Evolutionary conservation across 2,797 vertebrate species (phyloP).

Genomic region (Mergus octosetaceus): DNA sequence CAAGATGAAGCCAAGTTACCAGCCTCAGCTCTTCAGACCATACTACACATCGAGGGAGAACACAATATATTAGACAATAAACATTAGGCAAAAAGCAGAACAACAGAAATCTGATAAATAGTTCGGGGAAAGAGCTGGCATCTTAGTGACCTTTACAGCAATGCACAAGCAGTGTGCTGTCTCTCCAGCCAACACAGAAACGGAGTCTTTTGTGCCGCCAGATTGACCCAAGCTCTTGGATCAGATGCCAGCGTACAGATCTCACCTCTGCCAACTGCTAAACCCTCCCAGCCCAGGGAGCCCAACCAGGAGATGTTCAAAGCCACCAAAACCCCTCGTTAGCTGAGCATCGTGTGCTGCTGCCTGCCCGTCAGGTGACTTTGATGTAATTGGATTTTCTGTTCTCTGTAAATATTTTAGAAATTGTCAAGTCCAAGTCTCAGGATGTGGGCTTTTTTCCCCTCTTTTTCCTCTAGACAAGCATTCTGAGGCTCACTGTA

Average conservation of each 20-base stretch:
- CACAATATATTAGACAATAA: not conserved
- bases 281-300: not conserved
- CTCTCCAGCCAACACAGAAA: not conserved
- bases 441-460: not conserved
- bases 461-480: not conserved
- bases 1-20: not conserved
- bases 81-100: not conserved
- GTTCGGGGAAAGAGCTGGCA: not conserved
- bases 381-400: not conserved
- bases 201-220: not conserved
- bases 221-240: not conserved
- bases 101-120: not conserved
- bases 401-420: not conserved
- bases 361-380: not conserved
- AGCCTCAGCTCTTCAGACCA: not conserved
- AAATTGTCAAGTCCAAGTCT: not conserved
- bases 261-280: not conserved
- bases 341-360: not conserved
- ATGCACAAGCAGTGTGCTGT: fast-evolving
- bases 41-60: not conserved
- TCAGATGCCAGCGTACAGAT: not conserved
- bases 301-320: not conserved
- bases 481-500: not conserved
- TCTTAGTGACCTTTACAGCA: not conserved
- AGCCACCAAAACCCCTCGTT: not conserved